These are phyloP conservation scores for Apis laboriosa DNA, from an alignment of 1,140 invertebrate species.

Conservation along the genomic window DNA sequence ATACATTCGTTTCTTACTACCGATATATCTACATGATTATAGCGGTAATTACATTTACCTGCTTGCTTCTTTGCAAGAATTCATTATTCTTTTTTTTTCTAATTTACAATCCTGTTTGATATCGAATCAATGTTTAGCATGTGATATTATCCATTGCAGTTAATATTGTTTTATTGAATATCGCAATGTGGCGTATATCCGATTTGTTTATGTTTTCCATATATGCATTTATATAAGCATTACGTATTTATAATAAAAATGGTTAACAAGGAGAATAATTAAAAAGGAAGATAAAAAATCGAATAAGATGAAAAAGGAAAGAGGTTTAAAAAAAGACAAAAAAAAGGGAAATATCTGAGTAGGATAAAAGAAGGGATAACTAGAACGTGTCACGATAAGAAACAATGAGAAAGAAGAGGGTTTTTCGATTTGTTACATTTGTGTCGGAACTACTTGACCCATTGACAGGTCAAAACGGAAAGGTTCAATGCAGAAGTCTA, in stretches of 20 bases:
- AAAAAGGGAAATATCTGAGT: constrained; percentile 6
- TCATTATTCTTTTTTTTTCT: not conserved
- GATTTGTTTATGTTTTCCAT: constrained; percentile 33
- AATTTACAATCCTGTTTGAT: no score
- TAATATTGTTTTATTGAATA: not conserved
- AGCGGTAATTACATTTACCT: not conserved
- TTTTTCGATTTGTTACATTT: constrained; percentile 52
- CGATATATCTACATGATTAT: not conserved
- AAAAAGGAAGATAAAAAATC: not conserved
- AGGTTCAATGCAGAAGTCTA: constrained; percentile 25
- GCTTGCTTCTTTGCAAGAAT: constrained; percentile 23
- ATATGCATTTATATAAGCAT: not conserved
- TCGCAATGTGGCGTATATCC: not conserved
- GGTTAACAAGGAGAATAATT: not conserved
- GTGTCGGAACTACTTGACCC: constrained; percentile 40
- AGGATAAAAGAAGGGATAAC: constrained; percentile 27
- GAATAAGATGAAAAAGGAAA: not conserved
- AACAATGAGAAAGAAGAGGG: constrained; percentile 31
- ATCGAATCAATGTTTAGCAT: not conserved
- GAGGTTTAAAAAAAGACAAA: not conserved
- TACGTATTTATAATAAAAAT: not conserved
- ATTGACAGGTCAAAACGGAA: constrained; percentile 28
- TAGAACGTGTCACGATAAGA: constrained; percentile 36
- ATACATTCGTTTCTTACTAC: not conserved
- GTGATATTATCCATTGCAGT: not conserved